Percentiles rank a stretch among this genome's conserved stretches.
These are phyloP conservation scores for Trichonephila clavata DNA, from an alignment of 1,140 invertebrate species.

Conservation along the genomic window DNA sequence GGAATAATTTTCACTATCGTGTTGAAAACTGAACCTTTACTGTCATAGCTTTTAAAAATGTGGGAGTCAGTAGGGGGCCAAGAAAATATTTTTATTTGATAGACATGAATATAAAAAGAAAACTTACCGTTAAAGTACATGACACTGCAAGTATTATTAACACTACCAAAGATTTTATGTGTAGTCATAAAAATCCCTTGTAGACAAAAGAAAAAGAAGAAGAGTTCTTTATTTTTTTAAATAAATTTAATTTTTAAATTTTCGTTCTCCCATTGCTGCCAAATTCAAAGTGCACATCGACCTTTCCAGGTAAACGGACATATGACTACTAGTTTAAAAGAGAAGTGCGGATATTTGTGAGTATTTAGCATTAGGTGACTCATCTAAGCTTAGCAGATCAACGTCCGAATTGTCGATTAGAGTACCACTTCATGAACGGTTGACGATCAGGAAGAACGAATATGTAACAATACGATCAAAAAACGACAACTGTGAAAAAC, in stretches of 20 bases:
- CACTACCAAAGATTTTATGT: not conserved
- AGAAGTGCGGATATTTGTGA: not conserved
- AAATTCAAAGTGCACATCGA: not conserved
- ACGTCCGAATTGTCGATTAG: constrained; percentile 12
- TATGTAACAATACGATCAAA: constrained; percentile 26
- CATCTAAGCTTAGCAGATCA: not conserved
- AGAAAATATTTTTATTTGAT: not conserved
- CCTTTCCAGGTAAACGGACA: not conserved
- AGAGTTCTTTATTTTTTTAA: too few relatives aligned
- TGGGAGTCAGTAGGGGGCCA: not conserved
- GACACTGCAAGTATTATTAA: not conserved
- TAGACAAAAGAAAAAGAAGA: too few relatives aligned
- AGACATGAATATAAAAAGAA: not conserved
- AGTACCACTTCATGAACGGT: constrained; percentile 3
- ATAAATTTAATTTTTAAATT: too few relatives aligned
- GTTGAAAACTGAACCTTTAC: too few relatives aligned
- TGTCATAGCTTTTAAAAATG: too few relatives aligned
- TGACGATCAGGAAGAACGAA: constrained; percentile 56
- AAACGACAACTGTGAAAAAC: constrained; percentile 52
- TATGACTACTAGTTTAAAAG: not conserved
- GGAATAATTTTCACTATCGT: too few relatives aligned
- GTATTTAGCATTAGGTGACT: not conserved
- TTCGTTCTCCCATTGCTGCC: too few relatives aligned
- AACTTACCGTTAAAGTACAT: constrained; percentile 36
- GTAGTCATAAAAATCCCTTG: not conserved